A percentile compares a stretch with the other conserved stretches of the same genome.
phyloP scores from a whole-genome alignment of 1,140 invertebrate genomes.

The Musca domestica region DNA sequence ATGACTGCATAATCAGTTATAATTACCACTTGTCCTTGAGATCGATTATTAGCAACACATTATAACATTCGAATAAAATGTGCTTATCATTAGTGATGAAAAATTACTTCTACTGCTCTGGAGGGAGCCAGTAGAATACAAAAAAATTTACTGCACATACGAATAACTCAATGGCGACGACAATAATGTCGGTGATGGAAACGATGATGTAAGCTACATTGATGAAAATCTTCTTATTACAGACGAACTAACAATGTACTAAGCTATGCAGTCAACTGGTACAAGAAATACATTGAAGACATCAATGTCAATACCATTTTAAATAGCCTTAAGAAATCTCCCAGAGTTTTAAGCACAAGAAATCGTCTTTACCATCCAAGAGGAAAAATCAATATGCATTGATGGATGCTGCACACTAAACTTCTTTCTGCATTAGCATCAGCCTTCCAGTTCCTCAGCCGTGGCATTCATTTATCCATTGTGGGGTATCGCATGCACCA shows the following conservation, averaged over 20 bases:
- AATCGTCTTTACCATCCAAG: too few species aligned
- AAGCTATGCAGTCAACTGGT: too few species aligned
- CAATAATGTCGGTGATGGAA: neutral
- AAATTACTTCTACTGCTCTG: constrained; percentile 7
- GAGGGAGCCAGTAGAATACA: too few species aligned
- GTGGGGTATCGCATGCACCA: constrained; percentile 2
- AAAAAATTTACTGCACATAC: too few species aligned
- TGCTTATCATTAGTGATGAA: constrained; percentile 18
- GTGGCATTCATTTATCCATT: constrained; percentile 5
- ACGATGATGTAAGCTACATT: neutral
- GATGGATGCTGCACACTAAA: too few species aligned
- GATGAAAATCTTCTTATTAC: too few species aligned
- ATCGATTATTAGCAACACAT: constrained; percentile 10
- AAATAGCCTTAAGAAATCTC: neutral
- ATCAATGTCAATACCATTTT: too few species aligned
- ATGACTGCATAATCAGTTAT: constrained; percentile 3
- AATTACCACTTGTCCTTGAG: constrained; percentile 12
- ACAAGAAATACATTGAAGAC: constrained; percentile 7
- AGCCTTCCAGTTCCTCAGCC: neutral
- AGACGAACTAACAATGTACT: too few species aligned
- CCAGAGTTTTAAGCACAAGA: neutral
- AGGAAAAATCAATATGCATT: too few species aligned
- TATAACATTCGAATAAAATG: constrained; percentile 10
- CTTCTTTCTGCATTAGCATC: neutral
- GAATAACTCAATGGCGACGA: neutral